Evolutionary conservation across 2,113 vertebrate species (phyloP).

Genomic region (Prietella phreatophila): DNA sequence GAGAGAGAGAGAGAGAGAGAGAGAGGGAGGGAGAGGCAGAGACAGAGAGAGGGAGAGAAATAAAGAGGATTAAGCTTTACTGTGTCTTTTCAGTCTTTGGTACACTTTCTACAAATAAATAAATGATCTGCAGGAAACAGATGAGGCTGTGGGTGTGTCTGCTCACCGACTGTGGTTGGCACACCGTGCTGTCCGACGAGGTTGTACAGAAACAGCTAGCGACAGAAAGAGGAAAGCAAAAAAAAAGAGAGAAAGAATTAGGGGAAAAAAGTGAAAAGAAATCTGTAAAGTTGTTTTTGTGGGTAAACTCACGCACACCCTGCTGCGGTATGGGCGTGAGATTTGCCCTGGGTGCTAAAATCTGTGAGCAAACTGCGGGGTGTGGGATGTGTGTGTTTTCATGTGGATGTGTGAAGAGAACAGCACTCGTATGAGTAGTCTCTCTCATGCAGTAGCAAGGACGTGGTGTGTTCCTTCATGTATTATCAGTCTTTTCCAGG

Average conservation of each 20-base stretch:
- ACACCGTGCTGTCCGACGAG: conserved; percentile 81
- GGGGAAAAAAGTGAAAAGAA: background rate
- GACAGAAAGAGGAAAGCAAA: conserved; percentile 28
- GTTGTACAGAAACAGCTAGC: conserved; percentile 91
- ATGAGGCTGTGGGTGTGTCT: too few relatives aligned
- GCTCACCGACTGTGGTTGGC: conserved; percentile 80
- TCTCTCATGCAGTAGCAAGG: background rate
- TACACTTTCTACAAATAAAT: background rate
- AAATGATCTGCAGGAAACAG: conserved; percentile 8
- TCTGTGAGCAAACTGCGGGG: conserved; percentile 49
- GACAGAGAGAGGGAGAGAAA: background rate
- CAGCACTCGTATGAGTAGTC: background rate
- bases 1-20: background rate
- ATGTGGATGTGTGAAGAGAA: conserved; percentile 5
- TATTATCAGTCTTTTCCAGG: background rate
- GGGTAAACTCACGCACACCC: conserved; percentile 32
- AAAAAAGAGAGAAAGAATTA: background rate
- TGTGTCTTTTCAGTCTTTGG: background rate
- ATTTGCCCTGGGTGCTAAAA: conserved; percentile 38
- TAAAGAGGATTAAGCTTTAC: background rate
- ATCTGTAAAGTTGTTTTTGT: background rate
- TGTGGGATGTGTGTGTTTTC: conserved; percentile 28
- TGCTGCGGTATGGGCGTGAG: conserved; percentile 17
- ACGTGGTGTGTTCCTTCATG: background rate
- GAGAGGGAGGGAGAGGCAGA: too few relatives aligned